Percentiles rank a stretch among this genome's conserved stretches.
phyloP scores from a whole-genome alignment of 2,797 vertebrate species.

The Sebastes kiyomatsui region DNA sequence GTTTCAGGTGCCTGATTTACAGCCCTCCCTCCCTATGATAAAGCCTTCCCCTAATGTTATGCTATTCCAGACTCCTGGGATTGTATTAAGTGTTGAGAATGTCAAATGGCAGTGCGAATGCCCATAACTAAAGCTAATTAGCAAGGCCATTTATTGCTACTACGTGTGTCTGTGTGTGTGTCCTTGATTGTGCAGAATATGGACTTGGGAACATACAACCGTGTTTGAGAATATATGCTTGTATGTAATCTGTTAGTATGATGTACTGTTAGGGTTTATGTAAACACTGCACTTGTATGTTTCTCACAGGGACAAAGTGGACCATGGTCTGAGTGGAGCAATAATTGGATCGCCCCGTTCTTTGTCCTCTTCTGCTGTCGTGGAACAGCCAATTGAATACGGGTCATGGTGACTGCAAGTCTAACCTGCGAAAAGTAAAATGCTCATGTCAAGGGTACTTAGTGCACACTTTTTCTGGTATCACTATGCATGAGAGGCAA shows the following conservation, averaged over 20 bases:
- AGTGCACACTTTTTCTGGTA: slow-evolving; percentile 20
- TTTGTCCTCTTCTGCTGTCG: neutral
- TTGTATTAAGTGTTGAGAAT: slow-evolving; percentile 64
- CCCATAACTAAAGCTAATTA: slow-evolving; percentile 72
- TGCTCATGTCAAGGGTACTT: slow-evolving; percentile 48
- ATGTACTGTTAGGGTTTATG: neutral
- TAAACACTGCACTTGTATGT: neutral
- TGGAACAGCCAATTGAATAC: neutral
- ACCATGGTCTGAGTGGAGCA: neutral
- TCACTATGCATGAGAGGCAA: slow-evolving; percentile 53
- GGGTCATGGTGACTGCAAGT: neutral
- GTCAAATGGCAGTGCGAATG: slow-evolving; percentile 62
- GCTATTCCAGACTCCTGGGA: slow-evolving; percentile 55
- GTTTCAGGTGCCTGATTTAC: slow-evolving; percentile 74
- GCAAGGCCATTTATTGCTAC: slow-evolving; percentile 44
- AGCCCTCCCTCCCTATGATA: slow-evolving; percentile 36
- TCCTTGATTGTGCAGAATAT: slow-evolving; percentile 9
- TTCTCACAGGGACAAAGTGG: neutral
- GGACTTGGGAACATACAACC: neutral
- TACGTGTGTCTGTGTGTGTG: neutral
- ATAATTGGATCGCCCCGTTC: neutral
- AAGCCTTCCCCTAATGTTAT: slow-evolving; percentile 60
- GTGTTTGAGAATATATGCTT: neutral
- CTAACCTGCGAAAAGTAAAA: slow-evolving; percentile 29
- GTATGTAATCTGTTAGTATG: neutral